Base-by-base conservation (phyloP, 2,797 vertebrate genomes). In the Coregonus suidteri region DNA sequence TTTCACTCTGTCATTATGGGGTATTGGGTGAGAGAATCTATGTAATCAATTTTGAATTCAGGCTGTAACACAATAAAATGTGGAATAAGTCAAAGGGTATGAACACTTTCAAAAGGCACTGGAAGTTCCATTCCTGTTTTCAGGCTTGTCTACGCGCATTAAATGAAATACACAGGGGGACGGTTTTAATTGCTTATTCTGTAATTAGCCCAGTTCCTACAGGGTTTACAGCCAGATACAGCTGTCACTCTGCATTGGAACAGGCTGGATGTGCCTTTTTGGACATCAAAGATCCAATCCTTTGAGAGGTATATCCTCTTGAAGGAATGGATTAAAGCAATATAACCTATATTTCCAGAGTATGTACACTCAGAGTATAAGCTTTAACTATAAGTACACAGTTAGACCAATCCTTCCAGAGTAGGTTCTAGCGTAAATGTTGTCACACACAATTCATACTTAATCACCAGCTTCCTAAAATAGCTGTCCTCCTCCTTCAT, bases 401-500 rank as follows among this genome's bases (percentile, higher is more conserved):
- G 3, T 47, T 47, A 47, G 59, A 64, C 59, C 59, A 64, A 25
- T 59, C 52, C 14, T 53, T 34, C 20, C 20, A 64, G 59, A 25
- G 20, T 64, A 25, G n/a, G 2, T 25, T 64, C 59, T 7, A 25
- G 59, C 20, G 9, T 64, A 64, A n/a, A 64, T 64, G 20, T 64
- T 64, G 56, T 25, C 7, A 25, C 47, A 69, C 54, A 53, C 35
- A 73, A 59, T 72, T 30, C 30, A 72, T 4, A 66, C 30, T 20
- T 34, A 16, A 34, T 54, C 78, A 71, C 25, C 71, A 54, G 67
- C 77, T 31, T 59, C 37, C 11, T 52, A 75, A 80, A 78, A 74
- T 65, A 77, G 64, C 75, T 70, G 34, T 51, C 51, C 31, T 64
- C 31, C 31, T 34, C 74, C n/a, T 75, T 78, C 64, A 47, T 71